Percentiles rank a stretch among this genome's conserved stretches.
These are phyloP conservation scores for Takifugu rubripes DNA, from an alignment of 2,797 vertebrate species.

Conservation along the genomic window DNA sequence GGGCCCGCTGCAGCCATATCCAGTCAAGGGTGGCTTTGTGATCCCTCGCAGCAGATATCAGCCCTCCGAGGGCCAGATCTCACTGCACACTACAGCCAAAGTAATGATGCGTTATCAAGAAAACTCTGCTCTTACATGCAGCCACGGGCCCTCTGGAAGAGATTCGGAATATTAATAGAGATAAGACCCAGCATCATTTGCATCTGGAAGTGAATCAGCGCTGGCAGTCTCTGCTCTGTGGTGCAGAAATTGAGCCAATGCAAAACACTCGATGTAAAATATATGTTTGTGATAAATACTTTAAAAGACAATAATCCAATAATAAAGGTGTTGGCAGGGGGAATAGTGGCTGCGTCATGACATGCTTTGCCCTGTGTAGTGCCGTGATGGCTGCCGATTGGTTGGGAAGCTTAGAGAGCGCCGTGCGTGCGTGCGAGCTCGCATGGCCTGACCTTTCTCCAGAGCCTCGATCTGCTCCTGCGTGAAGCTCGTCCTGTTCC, in stretches of 20 bases:
- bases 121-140: constrained; percentile 20
- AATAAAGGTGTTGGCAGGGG: constrained; percentile 38
- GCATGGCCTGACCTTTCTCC: constrained; percentile 81
- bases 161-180: constrained; percentile 38
- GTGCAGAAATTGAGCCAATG: constrained; percentile 6
- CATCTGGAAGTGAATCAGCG: constrained; percentile 20
- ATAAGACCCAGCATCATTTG: constrained; percentile 36
- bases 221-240: constrained; percentile 2
- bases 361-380: constrained; percentile 19
- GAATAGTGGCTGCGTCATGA: constrained; percentile 41
- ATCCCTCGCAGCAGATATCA: constrained; percentile 46
- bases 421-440: constrained; percentile 30
- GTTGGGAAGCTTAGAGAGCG: constrained; percentile 26
- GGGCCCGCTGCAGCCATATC: constrained; percentile 67
- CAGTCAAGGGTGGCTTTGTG: constrained; percentile 65
- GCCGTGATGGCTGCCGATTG: constrained; percentile 36
- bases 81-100: constrained; percentile 33
- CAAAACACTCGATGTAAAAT: not conserved
- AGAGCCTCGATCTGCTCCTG: constrained; percentile 87
- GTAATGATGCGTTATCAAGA: constrained; percentile 48
- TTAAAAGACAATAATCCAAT: constrained; percentile 17
- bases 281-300: not conserved
- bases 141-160: constrained; percentile 43
- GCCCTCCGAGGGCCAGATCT: constrained; percentile 43
- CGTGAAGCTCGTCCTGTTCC: constrained; percentile 86